Percentiles rank a stretch among this genome's conserved stretches.
Evolutionary conservation across 2,888 invertebrate genomes (phyloP).

Genomic region (Celastrina argiolus): DNA sequence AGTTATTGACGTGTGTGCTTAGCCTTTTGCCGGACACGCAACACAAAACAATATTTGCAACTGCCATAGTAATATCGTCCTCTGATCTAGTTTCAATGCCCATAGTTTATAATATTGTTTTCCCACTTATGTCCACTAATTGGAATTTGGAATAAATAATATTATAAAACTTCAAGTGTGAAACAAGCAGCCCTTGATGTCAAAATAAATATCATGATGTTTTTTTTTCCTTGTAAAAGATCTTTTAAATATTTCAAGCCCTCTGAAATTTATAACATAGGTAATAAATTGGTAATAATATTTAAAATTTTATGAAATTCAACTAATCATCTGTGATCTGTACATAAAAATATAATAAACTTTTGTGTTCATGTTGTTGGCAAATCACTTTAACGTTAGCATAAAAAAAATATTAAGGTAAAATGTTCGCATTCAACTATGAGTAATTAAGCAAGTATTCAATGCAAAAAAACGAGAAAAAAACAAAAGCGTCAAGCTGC

Average conservation of each 20-base stretch:
- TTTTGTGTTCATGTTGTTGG: background rate
- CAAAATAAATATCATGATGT: background rate
- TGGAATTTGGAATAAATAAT: slow-evolving; percentile 12
- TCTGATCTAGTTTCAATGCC: slow-evolving; percentile 39
- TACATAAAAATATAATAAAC: too few species aligned
- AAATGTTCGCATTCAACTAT: background rate
- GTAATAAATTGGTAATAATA: too few species aligned
- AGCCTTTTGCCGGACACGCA: slow-evolving; percentile 53
- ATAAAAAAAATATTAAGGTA: background rate
- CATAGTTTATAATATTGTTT: slow-evolving; percentile 47
- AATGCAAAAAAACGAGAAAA: slow-evolving; percentile 27
- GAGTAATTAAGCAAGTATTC: background rate
- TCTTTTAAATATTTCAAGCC: background rate
- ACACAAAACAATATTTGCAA: slow-evolving; percentile 56
- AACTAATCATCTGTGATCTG: too few species aligned
- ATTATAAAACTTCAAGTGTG: background rate
- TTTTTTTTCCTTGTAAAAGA: background rate
- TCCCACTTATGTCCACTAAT: background rate
- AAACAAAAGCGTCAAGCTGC: slow-evolving; percentile 41
- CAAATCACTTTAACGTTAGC: background rate
- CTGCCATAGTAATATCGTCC: slow-evolving; percentile 49
- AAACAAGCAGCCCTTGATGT: background rate
- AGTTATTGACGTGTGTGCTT: slow-evolving; percentile 41
- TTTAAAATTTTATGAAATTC: too few species aligned
- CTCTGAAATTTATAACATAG: too few species aligned